Conservation (phyloP, 1,140 invertebrate genomes). For the Ips nitidus region DNA sequence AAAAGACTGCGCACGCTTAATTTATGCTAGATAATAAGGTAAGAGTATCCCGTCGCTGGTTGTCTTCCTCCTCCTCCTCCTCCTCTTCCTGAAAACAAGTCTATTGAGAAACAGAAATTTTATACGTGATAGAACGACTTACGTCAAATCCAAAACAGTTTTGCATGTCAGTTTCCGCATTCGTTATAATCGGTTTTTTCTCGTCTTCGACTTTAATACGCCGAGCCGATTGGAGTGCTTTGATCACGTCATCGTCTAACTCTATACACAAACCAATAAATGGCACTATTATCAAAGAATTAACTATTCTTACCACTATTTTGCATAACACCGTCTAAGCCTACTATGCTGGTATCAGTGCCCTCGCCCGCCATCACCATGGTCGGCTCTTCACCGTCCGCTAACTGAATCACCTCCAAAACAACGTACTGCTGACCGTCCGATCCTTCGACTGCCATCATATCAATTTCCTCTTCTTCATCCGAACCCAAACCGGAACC, state of each 20-base stretch:
- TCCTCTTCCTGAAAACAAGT: slow-evolving; percentile 23
- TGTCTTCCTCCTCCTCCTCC: slow-evolving; percentile 31
- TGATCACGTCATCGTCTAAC: slow-evolving; percentile 50
- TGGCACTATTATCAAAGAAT: not conserved
- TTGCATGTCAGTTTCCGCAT: slow-evolving; percentile 63
- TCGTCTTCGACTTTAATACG: slow-evolving; percentile 49
- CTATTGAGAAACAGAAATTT: not conserved
- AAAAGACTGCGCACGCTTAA: not conserved
- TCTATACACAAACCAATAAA: slow-evolving; percentile 33
- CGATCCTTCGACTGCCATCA: slow-evolving; percentile 68
- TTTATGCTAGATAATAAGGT: slow-evolving; percentile 24
- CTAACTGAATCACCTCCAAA: slow-evolving; percentile 79
- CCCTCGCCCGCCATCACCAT: slow-evolving; percentile 47
- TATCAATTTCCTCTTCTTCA: slow-evolving; percentile 58
- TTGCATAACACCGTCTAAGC: slow-evolving; percentile 46
- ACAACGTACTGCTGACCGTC: slow-evolving; percentile 86
- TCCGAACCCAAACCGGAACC: slow-evolving; percentile 57
- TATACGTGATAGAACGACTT: slow-evolving; percentile 42
- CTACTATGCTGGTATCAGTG: slow-evolving; percentile 32
- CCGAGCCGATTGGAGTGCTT: slow-evolving; percentile 46
- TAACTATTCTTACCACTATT: slow-evolving; percentile 41
- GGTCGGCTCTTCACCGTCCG: slow-evolving; percentile 61
- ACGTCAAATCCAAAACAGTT: slow-evolving; percentile 88
- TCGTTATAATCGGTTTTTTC: slow-evolving; percentile 53
- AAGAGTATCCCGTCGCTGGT: slow-evolving; percentile 28